A percentile compares a stretch with the other conserved stretches of the same genome.
These are phyloP conservation scores for Micrasema longulum DNA, from an alignment of 1,140 invertebrate genomes.

Conservation along the genomic window DNA sequence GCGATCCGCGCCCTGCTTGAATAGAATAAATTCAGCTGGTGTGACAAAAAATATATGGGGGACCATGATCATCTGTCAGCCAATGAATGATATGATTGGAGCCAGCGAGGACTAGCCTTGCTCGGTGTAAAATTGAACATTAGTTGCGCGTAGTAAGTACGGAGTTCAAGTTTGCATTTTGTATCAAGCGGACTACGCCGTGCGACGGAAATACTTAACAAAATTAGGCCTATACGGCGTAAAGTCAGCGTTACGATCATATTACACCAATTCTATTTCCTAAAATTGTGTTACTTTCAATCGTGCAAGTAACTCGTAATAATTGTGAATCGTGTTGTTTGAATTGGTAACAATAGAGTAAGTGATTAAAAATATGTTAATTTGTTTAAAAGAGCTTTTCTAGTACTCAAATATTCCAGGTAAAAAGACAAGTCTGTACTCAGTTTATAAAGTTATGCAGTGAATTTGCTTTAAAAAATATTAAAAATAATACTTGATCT, in stretches of 20 bases:
- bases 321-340: too few relatives aligned
- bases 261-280: too few relatives aligned
- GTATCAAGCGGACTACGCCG: slow-evolving; percentile 5
- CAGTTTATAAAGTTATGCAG: too few relatives aligned
- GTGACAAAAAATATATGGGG: slow-evolving; percentile 36
- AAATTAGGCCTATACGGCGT: slow-evolving; percentile 41
- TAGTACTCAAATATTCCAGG: too few relatives aligned
- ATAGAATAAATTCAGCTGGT: slow-evolving; percentile 46
- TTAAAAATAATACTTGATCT: too few relatives aligned
- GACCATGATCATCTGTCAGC: slow-evolving; percentile 38
- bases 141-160: slow-evolving; percentile 32
- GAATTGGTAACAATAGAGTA: too few relatives aligned
- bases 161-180: not conserved
- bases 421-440: too few relatives aligned
- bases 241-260: not conserved
- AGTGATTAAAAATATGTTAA: too few relatives aligned
- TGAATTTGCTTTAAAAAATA: too few relatives aligned
- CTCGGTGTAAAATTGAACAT: slow-evolving; percentile 22
- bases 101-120: slow-evolving; percentile 4
- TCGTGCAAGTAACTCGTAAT: too few relatives aligned
- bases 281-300: too few relatives aligned
- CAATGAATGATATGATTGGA: slow-evolving; percentile 38
- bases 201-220: slow-evolving; percentile 13
- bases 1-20: slow-evolving; percentile 30
- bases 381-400: too few relatives aligned